Percentiles rank a stretch among this genome's conserved stretches.
These are phyloP conservation scores for Monarcha castaneiventris DNA, from an alignment of 2,113 vertebrate species.

Conservation along the genomic window DNA sequence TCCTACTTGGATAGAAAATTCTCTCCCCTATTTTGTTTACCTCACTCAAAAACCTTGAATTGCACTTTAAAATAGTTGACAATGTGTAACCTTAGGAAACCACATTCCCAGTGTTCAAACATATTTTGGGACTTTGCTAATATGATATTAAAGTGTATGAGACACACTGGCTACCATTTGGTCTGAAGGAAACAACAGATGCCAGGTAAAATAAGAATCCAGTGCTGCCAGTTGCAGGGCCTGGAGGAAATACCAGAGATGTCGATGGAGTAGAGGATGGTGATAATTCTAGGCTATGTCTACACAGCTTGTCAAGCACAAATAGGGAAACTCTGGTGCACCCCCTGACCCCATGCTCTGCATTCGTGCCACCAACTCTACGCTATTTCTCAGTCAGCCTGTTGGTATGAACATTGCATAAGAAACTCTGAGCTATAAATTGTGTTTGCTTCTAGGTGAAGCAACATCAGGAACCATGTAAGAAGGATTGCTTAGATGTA, in stretches of 20 bases:
- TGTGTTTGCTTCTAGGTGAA: neutral
- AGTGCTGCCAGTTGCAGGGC: constrained; percentile 52
- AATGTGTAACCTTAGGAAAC: constrained; percentile 46
- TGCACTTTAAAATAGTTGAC: constrained; percentile 13
- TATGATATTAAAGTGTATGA: constrained; percentile 52
- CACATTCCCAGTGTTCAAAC: neutral
- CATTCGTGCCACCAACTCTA: neutral
- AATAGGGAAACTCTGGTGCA: constrained; percentile 38
- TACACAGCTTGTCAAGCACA: constrained; percentile 39
- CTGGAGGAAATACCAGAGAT: constrained; percentile 65
- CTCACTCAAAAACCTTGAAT: neutral
- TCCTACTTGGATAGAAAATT: neutral
- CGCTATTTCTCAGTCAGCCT: neutral
- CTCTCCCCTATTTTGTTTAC: neutral
- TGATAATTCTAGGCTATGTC: constrained; percentile 64
- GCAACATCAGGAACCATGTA: neutral
- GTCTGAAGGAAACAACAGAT: constrained; percentile 63
- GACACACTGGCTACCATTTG: constrained; percentile 59
- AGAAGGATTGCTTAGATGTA: neutral
- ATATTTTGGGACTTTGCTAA: constrained; percentile 51
- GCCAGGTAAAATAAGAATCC: constrained; percentile 68
- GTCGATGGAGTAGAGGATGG: constrained; percentile 17
- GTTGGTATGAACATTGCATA: constrained; percentile 20
- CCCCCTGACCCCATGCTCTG: neutral
- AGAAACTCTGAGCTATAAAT: neutral